Evolutionary conservation across 2,113 vertebrate species (phyloP), one percentile per base, ranked within the genome.

Genomic region (Patagioenas fasciata): DNA sequence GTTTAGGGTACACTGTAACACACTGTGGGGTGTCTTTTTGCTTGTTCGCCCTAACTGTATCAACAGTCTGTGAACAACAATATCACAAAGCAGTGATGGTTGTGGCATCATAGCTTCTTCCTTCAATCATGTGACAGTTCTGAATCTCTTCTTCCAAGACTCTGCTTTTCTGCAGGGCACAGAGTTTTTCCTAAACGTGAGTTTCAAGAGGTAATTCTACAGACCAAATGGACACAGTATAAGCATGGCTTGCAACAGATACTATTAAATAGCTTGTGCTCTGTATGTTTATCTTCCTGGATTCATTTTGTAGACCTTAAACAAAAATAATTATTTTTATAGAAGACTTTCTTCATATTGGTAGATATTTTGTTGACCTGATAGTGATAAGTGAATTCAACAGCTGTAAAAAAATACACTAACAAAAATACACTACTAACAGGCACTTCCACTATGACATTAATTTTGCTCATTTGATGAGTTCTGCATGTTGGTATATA

Each of bases 211-310:
- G 36, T 78, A 84, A n/a, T 14, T 69, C 15, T 17, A 34, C 5
- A 64, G 28, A 50, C 1, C 21, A 38, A 80, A 69, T 0, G 0
- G 15, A 48, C 21, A 32, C 1, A 61, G 10, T 50, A 8, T 32
- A 57, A 56, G 2, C 11, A 31, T 15, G 18, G 15, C 7, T 77
- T 80, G 8, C 7, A 64, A 54, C 4, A 42, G 15, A 44, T 32
- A 32, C 26, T 72, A 15, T 38, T 64, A 61, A 83, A 61, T n/a
- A 65, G 19, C 5, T 75, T 48, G 4, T 72, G 15, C 56, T 73
- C 6, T 40, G 1, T 8, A 16, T 19, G 20, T 60, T 91, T 73
- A 14, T 50, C 31, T 75, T 85, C 17, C 18, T 65, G 16, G 9
- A 70, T 77, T 88, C 10, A 56, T 95, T 64, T 38, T 85, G 19